These are phyloP conservation scores for Lophius americanus DNA, from an alignment of 2,797 vertebrate genomes.

Conservation along the genomic window DNA sequence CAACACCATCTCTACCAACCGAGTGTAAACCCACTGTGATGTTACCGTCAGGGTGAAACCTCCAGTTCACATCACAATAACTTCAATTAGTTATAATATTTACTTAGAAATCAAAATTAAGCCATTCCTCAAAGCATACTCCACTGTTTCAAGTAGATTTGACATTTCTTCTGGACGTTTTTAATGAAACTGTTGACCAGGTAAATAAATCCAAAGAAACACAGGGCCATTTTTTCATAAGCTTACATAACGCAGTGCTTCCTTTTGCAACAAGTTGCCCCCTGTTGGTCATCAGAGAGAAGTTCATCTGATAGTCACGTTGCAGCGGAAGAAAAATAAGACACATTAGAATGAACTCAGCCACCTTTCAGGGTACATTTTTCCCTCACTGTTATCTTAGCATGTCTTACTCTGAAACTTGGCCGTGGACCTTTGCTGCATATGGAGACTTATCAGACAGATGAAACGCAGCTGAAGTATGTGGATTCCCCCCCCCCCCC, in stretches of 20 bases:
- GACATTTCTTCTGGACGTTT: no score
- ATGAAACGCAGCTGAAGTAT: slow-evolving; percentile 16
- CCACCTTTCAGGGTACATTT: accelerated
- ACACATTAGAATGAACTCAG: background rate
- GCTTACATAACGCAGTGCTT: background rate
- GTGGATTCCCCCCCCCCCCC: slow-evolving; percentile 11
- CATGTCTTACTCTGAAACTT: background rate
- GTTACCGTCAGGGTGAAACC: no score
- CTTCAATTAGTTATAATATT: no score
- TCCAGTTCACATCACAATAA: no score
- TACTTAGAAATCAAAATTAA: no score
- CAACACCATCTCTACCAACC: no score
- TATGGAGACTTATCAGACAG: background rate
- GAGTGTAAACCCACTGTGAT: no score
- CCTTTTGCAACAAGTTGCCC: background rate
- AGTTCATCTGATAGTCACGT: no score
- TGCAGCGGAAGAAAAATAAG: background rate
- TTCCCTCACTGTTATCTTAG: background rate
- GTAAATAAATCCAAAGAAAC: background rate
- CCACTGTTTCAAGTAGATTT: no score
- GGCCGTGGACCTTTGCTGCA: background rate
- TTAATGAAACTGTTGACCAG: background rate
- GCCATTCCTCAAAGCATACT: no score
- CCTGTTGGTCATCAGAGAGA: background rate
- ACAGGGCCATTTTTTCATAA: background rate